Evolutionary conservation across 2,888 invertebrate species (phyloP).

Genomic region (Alsophila aescularia): DNA sequence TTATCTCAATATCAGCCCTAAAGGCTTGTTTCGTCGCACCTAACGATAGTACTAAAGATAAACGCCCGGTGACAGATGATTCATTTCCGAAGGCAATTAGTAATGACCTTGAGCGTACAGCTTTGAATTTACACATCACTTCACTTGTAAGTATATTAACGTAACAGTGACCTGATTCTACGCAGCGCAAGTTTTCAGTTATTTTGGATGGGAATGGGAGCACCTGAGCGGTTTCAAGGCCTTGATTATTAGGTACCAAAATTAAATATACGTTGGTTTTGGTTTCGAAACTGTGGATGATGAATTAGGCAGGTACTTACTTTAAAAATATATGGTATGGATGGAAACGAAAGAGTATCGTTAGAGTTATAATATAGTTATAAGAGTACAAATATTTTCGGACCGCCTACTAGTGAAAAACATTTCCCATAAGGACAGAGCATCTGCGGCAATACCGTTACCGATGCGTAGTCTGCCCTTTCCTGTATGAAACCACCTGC

Average conservation of each 20-base stretch:
- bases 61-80: conserved; percentile 28
- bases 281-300: no score
- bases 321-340: no score
- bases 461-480: no score
- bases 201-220: neutral
- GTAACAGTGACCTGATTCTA: conserved; percentile 30
- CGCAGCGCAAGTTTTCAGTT: conserved; percentile 1
- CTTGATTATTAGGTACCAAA: neutral
- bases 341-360: no score
- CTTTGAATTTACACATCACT: conserved; percentile 18
- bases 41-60: conserved; percentile 4
- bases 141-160: conserved; percentile 1
- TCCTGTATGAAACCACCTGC: no score
- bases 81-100: conserved; percentile 29
- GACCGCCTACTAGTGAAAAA: no score
- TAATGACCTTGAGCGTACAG: conserved; percentile 25
- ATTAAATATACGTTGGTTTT: no score
- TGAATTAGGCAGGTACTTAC: no score
- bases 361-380: no score
- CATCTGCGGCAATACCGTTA: no score
- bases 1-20: neutral
- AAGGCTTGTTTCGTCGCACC: neutral
- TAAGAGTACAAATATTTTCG: no score
- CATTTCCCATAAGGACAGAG: no score
- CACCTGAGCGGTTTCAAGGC: neutral